Conservation (phyloP, 2,888 invertebrate species). For the Stegophylla sp. region DNA sequence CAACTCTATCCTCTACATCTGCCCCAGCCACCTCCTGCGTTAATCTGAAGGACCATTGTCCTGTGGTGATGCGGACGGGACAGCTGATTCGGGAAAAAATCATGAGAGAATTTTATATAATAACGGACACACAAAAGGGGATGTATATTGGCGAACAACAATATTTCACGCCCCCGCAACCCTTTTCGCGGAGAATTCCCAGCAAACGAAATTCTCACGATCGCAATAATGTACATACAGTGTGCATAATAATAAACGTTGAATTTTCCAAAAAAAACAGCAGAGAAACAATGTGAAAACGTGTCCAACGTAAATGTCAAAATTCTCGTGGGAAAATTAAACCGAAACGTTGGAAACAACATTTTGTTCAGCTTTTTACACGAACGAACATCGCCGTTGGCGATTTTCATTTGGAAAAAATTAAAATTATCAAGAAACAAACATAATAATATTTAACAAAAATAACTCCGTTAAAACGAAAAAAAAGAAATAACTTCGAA, state of each 20-base stretch:
- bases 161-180: constrained; percentile 33
- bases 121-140: constrained; percentile 27
- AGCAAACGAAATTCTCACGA: constrained; percentile 46
- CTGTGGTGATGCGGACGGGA: background rate
- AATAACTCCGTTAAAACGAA: background rate
- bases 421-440: background rate
- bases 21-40: constrained; percentile 31
- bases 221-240: background rate
- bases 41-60: constrained; percentile 50
- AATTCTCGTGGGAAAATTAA: background rate
- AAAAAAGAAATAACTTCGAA: background rate
- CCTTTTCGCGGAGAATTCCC: constrained; percentile 32
- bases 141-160: constrained; percentile 18
- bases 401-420: background rate
- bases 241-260: background rate
- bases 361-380: background rate
- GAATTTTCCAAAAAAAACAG: constrained; percentile 11
- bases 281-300: constrained; percentile 8
- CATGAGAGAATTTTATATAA: constrained; percentile 31
- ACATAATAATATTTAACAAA: background rate
- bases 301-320: background rate
- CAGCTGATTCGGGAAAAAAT: constrained; percentile 39
- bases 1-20: constrained; percentile 24
- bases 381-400: background rate
- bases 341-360: background rate